phyloP scores from a whole-genome alignment of 2,797 vertebrate species.

The Chiloscyllium punctatum region DNA sequence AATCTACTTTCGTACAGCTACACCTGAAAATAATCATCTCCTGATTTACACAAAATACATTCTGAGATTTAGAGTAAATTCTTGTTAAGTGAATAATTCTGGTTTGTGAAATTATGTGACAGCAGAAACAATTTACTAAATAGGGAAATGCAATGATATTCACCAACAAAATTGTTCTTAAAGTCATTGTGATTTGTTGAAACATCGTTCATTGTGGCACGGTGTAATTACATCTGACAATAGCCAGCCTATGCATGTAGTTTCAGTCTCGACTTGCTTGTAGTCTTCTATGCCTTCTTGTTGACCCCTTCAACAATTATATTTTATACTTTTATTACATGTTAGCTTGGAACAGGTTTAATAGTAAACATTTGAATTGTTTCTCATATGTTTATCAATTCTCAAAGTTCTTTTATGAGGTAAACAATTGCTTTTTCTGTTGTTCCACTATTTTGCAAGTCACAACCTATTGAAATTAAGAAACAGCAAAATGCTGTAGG shows the following conservation, averaged over 20 bases:
- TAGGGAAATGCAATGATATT: neutral
- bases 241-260: neutral
- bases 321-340: neutral
- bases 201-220: neutral
- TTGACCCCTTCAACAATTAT: neutral
- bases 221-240: neutral
- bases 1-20: slow-evolving; percentile 53
- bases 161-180: neutral
- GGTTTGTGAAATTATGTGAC: neutral
- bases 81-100: neutral
- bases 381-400: neutral
- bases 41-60: neutral
- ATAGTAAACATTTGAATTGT: neutral
- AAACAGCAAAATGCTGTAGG: neutral
- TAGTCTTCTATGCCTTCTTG: neutral
- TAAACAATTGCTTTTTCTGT: neutral
- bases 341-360: neutral
- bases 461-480: neutral
- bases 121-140: neutral
- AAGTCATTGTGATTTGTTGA: slow-evolving; percentile 22
- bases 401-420: neutral
- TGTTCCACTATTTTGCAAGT: neutral
- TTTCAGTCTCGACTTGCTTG: neutral
- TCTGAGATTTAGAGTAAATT: neutral
- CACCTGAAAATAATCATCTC: slow-evolving; percentile 50